phyloP scores from a whole-genome alignment of 2,113 vertebrate species.

The Serilophus lunatus region DNA sequence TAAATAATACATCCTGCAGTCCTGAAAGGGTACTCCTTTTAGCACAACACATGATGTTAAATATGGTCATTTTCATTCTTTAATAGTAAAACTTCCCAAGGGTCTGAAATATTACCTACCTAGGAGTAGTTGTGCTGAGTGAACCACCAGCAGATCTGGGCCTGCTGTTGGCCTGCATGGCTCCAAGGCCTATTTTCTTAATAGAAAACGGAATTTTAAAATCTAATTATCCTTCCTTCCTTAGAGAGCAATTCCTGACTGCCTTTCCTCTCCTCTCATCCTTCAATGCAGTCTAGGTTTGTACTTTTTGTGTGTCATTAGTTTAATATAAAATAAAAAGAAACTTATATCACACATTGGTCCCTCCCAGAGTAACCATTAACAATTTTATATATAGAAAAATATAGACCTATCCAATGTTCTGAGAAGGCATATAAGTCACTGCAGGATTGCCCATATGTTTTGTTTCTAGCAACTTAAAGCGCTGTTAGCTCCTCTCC shows the following conservation, averaged over 20 bases:
- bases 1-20: neutral
- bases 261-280: neutral
- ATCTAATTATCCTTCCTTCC: neutral
- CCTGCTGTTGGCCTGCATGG: neutral
- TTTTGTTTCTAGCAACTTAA: neutral
- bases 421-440: neutral
- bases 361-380: neutral
- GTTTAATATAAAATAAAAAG: neutral
- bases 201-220: neutral
- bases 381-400: too few species aligned
- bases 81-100: neutral
- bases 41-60: neutral
- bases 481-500: neutral
- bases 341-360: neutral
- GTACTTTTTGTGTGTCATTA: neutral
- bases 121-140: neutral
- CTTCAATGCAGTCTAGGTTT: neutral
- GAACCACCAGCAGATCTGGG: neutral
- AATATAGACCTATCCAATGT: neutral
- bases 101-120: neutral
- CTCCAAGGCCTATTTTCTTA: neutral
- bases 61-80: neutral
- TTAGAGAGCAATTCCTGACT: neutral
- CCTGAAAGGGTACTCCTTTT: neutral
- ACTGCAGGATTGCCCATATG: neutral